Base-by-base conservation (phyloP, 2,797 vertebrate species). In the Cirrhinus mrigala region DNA sequence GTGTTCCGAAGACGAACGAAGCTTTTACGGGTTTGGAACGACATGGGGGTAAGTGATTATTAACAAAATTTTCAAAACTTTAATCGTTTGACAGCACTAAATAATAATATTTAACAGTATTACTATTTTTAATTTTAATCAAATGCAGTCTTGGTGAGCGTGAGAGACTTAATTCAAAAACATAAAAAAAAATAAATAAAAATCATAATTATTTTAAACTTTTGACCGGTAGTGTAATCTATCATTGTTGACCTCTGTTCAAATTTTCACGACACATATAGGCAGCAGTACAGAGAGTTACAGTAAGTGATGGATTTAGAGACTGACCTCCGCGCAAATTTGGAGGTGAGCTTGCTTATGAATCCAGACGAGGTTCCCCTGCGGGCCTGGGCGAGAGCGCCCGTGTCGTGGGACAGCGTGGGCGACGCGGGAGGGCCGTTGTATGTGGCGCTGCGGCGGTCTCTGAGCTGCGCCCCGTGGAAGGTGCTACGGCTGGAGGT, bases 341-440 rank as follows among this genome's bases (percentile, higher is more conserved):
- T 98, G 91, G 98, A 99, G 74, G 98, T 98, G 93, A 99, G 97
- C 93, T 99, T 99, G 97, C 98, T 95, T 91, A 99, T 99, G 91
- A 99, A 96, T 54, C 98, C 98, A 0, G 98, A 98, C 56, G 98
- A 98, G 0, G 98, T 98, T 18, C 98, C 98, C 86, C 98, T 95
- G 85, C 98, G 94, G 81, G 96, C 95, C 54, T 99, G 98, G 1
- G 96, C 96, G 1, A 99, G 97, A 7, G 97, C 96, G 4, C 96
- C 97, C 0, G 97, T 96, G 84, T 99, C 98, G 0, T 99, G 98
- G 2, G 97, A 98, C 83, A 96, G 91, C 0, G 96, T 95, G 0
- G 98, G 98, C 0, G 98, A 99, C 62, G 98, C 98, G 0, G 98
- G 98, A 0, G 98, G 98, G 22, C 98, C 98, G 20, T 98, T 98